Conservation (phyloP, 1,140 invertebrate species). For the Microvelia longipes region DNA sequence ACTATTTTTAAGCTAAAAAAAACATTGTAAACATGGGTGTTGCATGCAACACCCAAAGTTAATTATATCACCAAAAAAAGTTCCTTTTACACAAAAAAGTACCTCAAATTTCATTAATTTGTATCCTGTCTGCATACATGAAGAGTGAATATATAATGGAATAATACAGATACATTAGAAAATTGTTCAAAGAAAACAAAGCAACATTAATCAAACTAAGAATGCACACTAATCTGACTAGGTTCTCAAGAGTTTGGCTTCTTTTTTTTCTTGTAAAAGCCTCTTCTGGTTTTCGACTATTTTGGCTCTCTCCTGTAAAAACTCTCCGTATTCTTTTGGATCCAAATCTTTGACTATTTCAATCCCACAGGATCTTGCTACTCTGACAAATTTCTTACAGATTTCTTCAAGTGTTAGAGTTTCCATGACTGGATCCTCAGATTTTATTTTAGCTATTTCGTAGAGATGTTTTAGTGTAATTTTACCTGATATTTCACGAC, state of each 20-base stretch:
- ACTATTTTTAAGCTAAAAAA: too few relatives aligned
- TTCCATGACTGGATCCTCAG: conserved; percentile 60
- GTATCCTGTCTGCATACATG: too few relatives aligned
- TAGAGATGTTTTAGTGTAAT: conserved; percentile 92
- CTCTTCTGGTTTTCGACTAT: conserved; percentile 59
- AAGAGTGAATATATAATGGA: too few relatives aligned
- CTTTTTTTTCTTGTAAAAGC: conserved; percentile 67
- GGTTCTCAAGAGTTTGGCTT: conserved; percentile 83
- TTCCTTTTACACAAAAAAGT: too few relatives aligned
- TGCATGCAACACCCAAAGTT: too few relatives aligned
- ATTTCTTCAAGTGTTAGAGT: conserved; percentile 53
- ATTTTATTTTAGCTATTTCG: conserved; percentile 94
- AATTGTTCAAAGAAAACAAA: too few relatives aligned
- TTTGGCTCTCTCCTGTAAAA: conserved; percentile 59
- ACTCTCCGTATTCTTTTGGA: conserved; percentile 64
- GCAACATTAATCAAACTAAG: too few relatives aligned
- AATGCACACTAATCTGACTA: too few relatives aligned
- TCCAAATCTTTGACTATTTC: conserved; percentile 71
- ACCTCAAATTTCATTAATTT: too few relatives aligned
- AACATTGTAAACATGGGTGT: too few relatives aligned
- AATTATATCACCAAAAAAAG: too few relatives aligned
- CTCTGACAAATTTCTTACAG: conserved; percentile 59
- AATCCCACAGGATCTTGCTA: conserved; percentile 65
- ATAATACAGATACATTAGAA: too few relatives aligned
- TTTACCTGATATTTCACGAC: conserved; percentile 67